Percentiles rank a stretch among this genome's conserved stretches.
These are phyloP conservation scores for Lepisosteus oculatus DNA, from an alignment of 2,113 vertebrate genomes.

Conservation along the genomic window DNA sequence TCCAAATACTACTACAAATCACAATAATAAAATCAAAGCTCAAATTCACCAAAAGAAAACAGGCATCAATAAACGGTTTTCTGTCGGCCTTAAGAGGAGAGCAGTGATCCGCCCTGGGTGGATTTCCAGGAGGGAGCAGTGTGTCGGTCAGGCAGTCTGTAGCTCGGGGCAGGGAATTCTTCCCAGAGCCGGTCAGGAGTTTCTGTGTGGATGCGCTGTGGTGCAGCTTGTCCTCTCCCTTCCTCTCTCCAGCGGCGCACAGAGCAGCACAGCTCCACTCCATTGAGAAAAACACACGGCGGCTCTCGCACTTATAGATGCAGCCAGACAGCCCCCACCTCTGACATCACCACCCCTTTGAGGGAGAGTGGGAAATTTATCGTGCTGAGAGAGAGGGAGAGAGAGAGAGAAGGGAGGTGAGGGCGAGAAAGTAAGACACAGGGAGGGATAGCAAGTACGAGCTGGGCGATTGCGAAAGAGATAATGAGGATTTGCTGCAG, in stretches of 20 bases:
- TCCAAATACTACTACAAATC: neutral
- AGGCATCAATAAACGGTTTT: too few species aligned
- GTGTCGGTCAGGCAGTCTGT: neutral
- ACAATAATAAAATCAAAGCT: neutral
- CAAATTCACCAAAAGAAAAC: too few species aligned
- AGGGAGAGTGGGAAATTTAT: constrained; percentile 18
- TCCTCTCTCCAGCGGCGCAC: constrained; percentile 12
- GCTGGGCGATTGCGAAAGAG: constrained; percentile 3
- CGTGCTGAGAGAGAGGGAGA: constrained; percentile 2
- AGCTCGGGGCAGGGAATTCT: too few species aligned
- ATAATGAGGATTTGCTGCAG: too few species aligned
- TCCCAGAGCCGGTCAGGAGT: neutral
- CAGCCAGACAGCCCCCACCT: constrained; percentile 33
- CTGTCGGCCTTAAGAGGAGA: neutral
- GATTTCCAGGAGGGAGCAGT: constrained; percentile 5
- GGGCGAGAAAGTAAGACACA: neutral
- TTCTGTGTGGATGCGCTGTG: constrained; percentile 3
- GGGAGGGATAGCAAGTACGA: neutral
- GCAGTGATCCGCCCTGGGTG: neutral
- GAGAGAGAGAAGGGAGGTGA: neutral
- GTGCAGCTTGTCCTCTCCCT: constrained; percentile 13
- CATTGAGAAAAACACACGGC: constrained; percentile 41
- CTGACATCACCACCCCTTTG: constrained; percentile 44
- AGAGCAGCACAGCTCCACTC: constrained; percentile 28
- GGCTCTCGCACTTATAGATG: constrained; percentile 56